These are phyloP conservation scores for Mantis religiosa DNA, from an alignment of 2,888 invertebrate species.

Conservation along the genomic window DNA sequence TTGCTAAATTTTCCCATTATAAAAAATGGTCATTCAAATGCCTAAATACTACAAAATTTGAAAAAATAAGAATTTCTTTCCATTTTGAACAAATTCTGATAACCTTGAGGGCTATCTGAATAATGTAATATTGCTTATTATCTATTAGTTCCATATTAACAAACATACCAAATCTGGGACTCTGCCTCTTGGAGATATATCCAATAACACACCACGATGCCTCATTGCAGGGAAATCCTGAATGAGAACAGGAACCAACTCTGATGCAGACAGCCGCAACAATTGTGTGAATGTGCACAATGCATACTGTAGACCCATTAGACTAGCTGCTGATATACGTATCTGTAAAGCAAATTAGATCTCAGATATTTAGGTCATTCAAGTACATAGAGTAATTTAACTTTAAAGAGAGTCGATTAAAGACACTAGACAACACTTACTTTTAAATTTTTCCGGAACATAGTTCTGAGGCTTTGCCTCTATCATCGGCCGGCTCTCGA, in stretches of 20 bases:
- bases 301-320: conserved; percentile 54
- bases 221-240: conserved; percentile 55
- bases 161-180: conserved; percentile 48
- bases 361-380: not conserved
- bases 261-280: conserved; percentile 46
- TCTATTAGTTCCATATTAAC: not conserved
- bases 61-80: no score
- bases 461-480: no score
- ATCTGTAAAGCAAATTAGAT: conserved; percentile 40
- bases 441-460: no score
- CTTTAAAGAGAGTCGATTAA: no score
- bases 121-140: no score
- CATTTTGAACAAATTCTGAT: no score
- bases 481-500: no score
- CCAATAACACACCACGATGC: conserved; percentile 55
- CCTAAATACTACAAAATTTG: no score
- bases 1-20: no score
- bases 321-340: conserved; percentile 52
- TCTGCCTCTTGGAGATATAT: conserved; percentile 54
- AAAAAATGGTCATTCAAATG: no score
- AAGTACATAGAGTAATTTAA: not conserved
- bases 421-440: no score
- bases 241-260: conserved; percentile 46
- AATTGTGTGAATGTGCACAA: conserved; percentile 55
- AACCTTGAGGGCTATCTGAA: no score